phyloP scores from a whole-genome alignment of 1,140 invertebrate species.

The Cylas formicarius region DNA sequence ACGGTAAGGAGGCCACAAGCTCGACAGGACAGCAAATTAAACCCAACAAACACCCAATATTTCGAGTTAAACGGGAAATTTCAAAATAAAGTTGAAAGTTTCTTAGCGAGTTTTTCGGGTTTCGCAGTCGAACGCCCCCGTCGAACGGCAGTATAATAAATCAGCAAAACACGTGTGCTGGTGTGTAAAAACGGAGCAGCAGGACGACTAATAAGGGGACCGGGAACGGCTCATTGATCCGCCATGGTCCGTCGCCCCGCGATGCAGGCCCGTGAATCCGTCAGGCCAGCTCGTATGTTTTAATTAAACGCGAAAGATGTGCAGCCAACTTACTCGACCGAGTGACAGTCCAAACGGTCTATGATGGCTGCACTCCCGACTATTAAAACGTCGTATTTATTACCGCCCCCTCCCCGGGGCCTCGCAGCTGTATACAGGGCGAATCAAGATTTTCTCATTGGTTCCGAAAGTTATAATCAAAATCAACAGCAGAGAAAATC shows the following conservation, averaged over 20 bases:
- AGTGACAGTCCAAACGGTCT: slow-evolving; percentile 36
- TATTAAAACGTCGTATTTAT: slow-evolving; percentile 38
- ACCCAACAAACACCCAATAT: no score
- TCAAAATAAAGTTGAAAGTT: no score
- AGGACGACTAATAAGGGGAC: slow-evolving; percentile 15
- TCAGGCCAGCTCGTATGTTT: slow-evolving; percentile 32
- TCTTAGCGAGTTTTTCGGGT: no score
- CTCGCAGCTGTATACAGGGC: no score
- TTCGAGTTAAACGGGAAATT: no score
- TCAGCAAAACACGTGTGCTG: slow-evolving; percentile 13
- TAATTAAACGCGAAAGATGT: slow-evolving; percentile 36
- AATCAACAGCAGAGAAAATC: no score
- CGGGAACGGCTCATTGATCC: slow-evolving; percentile 16
- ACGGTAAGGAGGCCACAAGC: no score
- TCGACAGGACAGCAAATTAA: no score
- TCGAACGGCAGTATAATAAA: no score
- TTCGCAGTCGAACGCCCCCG: no score
- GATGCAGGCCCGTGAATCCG: slow-evolving; percentile 25
- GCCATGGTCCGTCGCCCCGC: slow-evolving; percentile 14
- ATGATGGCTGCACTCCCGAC: slow-evolving; percentile 37
- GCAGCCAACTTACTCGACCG: slow-evolving; percentile 32
- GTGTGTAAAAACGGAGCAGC: slow-evolving; percentile 19
- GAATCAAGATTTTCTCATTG: no score
- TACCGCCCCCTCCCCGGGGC: slow-evolving; percentile 16
- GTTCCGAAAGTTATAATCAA: no score